Conservation (phyloP, 2,113 vertebrate species). For the Recurvirostra avosetta region DNA sequence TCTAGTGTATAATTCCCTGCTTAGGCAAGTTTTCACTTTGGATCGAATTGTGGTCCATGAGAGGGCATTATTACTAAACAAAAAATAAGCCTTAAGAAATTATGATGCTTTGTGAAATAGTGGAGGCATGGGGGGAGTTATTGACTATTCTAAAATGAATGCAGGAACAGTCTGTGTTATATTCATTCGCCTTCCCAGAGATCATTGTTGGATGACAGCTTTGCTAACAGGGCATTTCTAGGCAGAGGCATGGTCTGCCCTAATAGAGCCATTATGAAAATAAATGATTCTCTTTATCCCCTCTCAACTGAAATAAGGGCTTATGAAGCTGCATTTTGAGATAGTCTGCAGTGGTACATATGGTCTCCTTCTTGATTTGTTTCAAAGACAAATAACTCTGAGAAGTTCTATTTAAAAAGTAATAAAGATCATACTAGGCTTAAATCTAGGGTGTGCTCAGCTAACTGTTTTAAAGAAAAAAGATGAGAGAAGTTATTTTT, state of each 20-base stretch:
- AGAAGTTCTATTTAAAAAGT: constrained; percentile 38
- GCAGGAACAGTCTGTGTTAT: constrained; percentile 30
- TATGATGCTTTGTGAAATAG: constrained; percentile 70
- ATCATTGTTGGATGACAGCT: constrained; percentile 68
- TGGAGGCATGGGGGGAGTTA: constrained; percentile 32
- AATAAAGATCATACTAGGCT: constrained; percentile 23
- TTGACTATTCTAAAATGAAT: constrained; percentile 59
- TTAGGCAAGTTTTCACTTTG: constrained; percentile 72
- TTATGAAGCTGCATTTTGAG: constrained; percentile 61
- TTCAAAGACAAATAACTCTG: constrained; percentile 43
- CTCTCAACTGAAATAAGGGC: constrained; percentile 49
- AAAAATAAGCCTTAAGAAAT: constrained; percentile 64
- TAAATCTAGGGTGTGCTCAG: not conserved
- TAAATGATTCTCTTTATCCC: constrained; percentile 71
- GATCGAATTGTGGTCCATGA: constrained; percentile 61
- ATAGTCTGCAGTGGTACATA: constrained; percentile 31
- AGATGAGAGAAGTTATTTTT: not conserved
- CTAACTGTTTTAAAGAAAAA: not conserved
- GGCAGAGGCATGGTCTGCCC: constrained; percentile 53
- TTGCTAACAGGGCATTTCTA: constrained; percentile 75
- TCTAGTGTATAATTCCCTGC: constrained; percentile 71
- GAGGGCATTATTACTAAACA: constrained; percentile 51
- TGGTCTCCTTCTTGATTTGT: constrained; percentile 30
- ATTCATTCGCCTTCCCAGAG: constrained; percentile 49
- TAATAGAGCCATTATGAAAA: constrained; percentile 75